Evolutionary conservation across 2,888 invertebrate species (phyloP).

Genomic region (Zygaena filipendulae): DNA sequence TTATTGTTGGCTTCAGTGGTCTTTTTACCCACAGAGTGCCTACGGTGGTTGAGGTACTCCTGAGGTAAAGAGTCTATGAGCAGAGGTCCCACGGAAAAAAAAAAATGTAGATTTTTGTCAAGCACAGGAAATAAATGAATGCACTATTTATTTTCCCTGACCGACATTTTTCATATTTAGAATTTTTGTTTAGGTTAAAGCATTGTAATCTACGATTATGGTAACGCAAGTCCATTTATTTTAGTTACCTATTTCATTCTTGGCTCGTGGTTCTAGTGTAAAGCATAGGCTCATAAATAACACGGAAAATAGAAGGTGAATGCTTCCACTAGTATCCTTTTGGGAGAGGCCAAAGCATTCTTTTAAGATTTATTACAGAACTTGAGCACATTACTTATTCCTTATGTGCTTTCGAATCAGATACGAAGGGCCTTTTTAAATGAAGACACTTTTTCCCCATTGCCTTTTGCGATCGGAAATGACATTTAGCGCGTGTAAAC

Average conservation of each 20-base stretch:
- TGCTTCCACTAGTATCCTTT: constrained; percentile 65
- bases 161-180: too few species aligned
- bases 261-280: constrained; percentile 59
- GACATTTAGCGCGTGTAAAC: constrained; percentile 8
- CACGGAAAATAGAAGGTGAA: constrained; percentile 66
- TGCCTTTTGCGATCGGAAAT: constrained; percentile 19
- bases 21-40: too few species aligned
- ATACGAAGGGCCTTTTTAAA: constrained; percentile 31
- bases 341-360: constrained; percentile 66
- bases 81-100: too few species aligned
- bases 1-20: too few species aligned
- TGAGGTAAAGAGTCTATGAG: too few species aligned
- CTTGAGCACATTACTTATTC: constrained; percentile 66
- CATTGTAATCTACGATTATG: constrained; percentile 53
- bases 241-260: constrained; percentile 64
- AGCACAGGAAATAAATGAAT: too few species aligned
- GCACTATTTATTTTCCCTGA: too few species aligned
- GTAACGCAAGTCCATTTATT: constrained; percentile 53
- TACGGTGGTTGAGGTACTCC: too few species aligned
- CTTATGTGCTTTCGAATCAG: constrained; percentile 53
- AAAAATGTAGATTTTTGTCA: too few species aligned
- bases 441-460: constrained; percentile 32
- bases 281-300: constrained; percentile 67
- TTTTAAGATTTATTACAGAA: constrained; percentile 68
- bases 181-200: too few species aligned